Conservation (phyloP, 2,797 vertebrate genomes). For the Antennarius maculatus region DNA sequence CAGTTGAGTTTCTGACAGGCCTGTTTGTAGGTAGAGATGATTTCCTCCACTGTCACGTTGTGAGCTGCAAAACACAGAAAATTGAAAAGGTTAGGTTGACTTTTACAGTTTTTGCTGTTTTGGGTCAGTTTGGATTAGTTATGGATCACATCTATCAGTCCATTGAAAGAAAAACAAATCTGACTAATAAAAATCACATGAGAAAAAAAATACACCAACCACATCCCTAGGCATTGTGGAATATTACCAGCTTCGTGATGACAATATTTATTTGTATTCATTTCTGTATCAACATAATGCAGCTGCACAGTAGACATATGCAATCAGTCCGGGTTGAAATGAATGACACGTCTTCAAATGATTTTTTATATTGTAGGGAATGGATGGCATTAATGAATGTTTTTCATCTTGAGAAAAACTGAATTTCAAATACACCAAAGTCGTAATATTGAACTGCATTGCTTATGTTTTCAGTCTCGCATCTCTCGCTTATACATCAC, state of each 20-base stretch:
- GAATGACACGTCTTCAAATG: neutral
- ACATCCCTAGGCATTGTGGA: neutral
- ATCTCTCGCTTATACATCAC: slow-evolving; percentile 8
- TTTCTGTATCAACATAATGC: neutral
- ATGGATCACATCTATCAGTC: neutral
- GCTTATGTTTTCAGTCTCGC: neutral
- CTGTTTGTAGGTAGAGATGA: slow-evolving; percentile 88
- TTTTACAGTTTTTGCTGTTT: slow-evolving; percentile 9
- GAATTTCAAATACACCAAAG: slow-evolving; percentile 3
- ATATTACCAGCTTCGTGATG: neutral
- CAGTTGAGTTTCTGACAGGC: slow-evolving; percentile 96
- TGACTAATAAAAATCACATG: neutral
- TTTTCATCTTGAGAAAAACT: neutral
- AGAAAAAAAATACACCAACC: slow-evolving; percentile 1
- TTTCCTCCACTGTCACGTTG: slow-evolving; percentile 93
- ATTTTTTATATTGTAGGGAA: neutral
- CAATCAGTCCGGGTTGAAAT: neutral
- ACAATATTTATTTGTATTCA: neutral
- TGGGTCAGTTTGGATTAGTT: neutral
- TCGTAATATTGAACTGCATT: slow-evolving; percentile 6
- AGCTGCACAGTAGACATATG: neutral
- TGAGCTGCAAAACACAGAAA: slow-evolving; percentile 83
- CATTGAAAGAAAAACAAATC: neutral
- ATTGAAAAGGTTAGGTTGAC: slow-evolving; percentile 36
- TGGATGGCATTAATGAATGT: neutral